phyloP scores from a whole-genome alignment of 2,113 vertebrate species.

The Ceuthmochares aereus region DNA sequence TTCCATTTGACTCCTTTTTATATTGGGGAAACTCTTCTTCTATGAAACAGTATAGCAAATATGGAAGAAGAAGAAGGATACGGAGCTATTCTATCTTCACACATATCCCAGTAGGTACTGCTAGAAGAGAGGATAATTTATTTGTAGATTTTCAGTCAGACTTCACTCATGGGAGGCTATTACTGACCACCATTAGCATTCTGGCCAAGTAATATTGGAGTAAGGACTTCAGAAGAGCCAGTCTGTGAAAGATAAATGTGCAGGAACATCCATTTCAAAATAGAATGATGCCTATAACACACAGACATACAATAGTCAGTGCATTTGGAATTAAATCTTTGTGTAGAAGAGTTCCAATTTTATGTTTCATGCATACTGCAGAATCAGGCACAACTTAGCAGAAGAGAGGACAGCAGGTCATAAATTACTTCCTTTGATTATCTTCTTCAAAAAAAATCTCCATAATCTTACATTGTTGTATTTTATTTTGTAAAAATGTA shows the following conservation, averaged over 20 bases:
- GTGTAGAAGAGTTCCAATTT: conserved; percentile 26
- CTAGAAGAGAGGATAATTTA: not conserved
- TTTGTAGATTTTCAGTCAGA: conserved; percentile 20
- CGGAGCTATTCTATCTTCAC: not conserved
- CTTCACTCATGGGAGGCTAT: not conserved
- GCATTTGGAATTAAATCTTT: conserved; percentile 59
- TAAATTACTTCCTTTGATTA: conserved; percentile 53
- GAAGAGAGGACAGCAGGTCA: conserved; percentile 21
- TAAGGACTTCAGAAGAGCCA: conserved; percentile 36
- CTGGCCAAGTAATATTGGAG: conserved; percentile 4
- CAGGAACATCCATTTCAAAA: conserved; percentile 50
- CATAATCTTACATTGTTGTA: not conserved
- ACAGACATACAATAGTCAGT: conserved; percentile 25
- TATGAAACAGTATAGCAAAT: not conserved
- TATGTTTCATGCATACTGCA: conserved; percentile 44
- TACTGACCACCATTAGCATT: conserved; percentile 41
- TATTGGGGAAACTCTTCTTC: not conserved
- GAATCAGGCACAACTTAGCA: not conserved
- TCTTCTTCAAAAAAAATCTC: not conserved
- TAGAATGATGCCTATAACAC: conserved; percentile 25
- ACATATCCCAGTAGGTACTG: not conserved
- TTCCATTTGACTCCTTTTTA: not conserved
- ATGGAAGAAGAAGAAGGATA: not conserved
- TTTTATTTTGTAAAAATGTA: conserved; percentile 42
- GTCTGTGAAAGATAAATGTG: conserved; percentile 37